Evolutionary conservation across 2,797 vertebrate species (phyloP).

Genomic region (Dendrocincla tyrannina): DNA sequence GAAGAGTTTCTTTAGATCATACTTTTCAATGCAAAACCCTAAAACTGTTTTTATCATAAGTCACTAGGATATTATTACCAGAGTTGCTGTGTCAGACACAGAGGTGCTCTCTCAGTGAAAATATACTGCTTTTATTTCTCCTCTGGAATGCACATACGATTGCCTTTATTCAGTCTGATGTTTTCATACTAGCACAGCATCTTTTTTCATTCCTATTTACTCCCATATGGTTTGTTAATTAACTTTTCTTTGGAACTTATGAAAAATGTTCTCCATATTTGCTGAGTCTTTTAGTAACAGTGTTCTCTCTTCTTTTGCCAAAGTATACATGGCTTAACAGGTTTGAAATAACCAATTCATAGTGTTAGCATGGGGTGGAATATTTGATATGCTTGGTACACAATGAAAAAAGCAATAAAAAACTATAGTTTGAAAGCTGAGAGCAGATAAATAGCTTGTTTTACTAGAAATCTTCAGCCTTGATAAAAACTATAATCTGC

Average conservation of each 20-base stretch:
- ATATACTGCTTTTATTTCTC: not conserved
- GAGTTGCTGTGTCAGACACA: not conserved
- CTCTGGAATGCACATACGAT: not conserved
- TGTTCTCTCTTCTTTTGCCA: not conserved
- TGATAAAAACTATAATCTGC: not conserved
- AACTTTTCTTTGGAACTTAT: not conserved
- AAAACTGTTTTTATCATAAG: not conserved
- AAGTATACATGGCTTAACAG: not conserved
- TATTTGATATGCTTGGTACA: not conserved
- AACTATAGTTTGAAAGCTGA: not conserved
- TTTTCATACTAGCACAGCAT: not conserved
- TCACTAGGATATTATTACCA: not conserved
- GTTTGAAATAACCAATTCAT: not conserved
- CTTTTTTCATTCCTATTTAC: conserved; percentile 1
- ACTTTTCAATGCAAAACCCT: not conserved
- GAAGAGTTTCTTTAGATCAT: not conserved
- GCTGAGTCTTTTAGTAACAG: not conserved
- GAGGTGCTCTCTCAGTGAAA: not conserved
- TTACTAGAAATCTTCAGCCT: not conserved
- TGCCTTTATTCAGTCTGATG: not conserved
- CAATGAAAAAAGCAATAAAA: not conserved
- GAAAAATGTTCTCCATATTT: not conserved
- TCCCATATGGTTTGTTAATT: conserved; percentile 35
- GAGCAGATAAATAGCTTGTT: not conserved
- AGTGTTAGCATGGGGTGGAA: not conserved